A percentile compares a stretch with the other conserved stretches of the same genome.
phyloP scores from a whole-genome alignment of 1,140 invertebrate genomes.

The Sycobia sp. region DNA sequence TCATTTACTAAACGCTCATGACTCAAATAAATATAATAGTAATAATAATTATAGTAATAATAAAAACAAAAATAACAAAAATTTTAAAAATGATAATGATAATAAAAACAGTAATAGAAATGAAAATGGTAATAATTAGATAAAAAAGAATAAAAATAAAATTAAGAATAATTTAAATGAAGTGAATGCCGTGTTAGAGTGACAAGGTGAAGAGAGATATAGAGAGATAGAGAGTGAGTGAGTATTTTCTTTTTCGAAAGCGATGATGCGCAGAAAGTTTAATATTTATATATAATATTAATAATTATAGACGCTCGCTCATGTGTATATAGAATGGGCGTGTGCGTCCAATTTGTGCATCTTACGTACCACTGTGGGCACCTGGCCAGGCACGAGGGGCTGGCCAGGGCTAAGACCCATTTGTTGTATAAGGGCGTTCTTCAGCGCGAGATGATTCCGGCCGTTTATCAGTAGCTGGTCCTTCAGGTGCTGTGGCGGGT shows the following conservation, averaged over 20 bases:
- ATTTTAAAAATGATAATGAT: slow-evolving; percentile 2
- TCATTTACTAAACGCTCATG: slow-evolving; percentile 20
- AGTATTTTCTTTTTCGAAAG: slow-evolving; percentile 18
- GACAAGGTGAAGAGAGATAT: background rate
- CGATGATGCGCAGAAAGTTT: slow-evolving; percentile 1
- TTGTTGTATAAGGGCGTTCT: slow-evolving; percentile 95
- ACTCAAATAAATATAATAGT: slow-evolving; percentile 11
- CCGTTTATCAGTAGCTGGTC: slow-evolving; percentile 99
- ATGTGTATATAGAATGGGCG: too few species aligned
- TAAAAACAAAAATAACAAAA: background rate
- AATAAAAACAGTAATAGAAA: background rate
- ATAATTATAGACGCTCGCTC: too few species aligned
- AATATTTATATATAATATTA: too few species aligned
- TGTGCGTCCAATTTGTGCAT: background rate
- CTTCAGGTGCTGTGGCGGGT: slow-evolving; percentile 98
- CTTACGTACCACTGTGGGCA: slow-evolving; percentile 85
- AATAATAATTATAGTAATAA: slow-evolving; percentile 15
- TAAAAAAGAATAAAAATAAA: background rate
- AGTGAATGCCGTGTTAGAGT: slow-evolving; percentile 15
- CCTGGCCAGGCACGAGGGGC: slow-evolving; percentile 85
- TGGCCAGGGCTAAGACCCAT: slow-evolving; percentile 90
- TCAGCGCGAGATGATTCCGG: slow-evolving; percentile 96
- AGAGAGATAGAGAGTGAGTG: background rate
- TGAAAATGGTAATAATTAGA: background rate
- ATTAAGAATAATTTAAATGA: slow-evolving; percentile 6